phyloP scores from a whole-genome alignment of 2,113 vertebrate species.

The Carassius auratus region DNA sequence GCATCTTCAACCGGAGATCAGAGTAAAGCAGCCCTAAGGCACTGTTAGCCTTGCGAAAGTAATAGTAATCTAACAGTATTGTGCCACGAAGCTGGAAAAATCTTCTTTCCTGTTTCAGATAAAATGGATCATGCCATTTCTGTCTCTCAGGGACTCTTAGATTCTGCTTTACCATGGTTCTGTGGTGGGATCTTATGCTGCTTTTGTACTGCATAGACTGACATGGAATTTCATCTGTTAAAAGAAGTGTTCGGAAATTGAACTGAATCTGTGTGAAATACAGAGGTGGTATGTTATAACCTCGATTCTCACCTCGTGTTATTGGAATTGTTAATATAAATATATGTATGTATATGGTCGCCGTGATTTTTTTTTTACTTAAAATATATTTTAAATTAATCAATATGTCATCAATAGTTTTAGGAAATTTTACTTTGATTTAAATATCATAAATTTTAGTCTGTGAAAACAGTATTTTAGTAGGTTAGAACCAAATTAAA shows the following conservation, averaged over 20 bases:
- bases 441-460: background rate
- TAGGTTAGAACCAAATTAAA: background rate
- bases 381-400: too few species aligned
- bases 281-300: background rate
- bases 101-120: constrained; percentile 34
- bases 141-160: constrained; percentile 43
- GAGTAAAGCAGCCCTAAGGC: constrained; percentile 44
- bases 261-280: background rate
- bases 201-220: constrained; percentile 40
- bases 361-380: too few species aligned
- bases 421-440: background rate
- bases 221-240: constrained; percentile 35
- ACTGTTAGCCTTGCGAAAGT: constrained; percentile 44
- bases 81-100: constrained; percentile 29
- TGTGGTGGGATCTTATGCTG: constrained; percentile 46
- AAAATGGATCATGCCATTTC: constrained; percentile 42
- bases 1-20: constrained; percentile 31
- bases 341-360: too few species aligned
- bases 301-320: background rate
- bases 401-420: too few species aligned
- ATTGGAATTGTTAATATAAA: background rate
- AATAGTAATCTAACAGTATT: constrained; percentile 40
- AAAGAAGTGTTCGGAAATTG: constrained; percentile 17
- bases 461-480: background rate
- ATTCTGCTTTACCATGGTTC: constrained; percentile 41